These are phyloP conservation scores for Pseudomugil gertrudae DNA, from an alignment of 2,797 vertebrate species.

Conservation along the genomic window DNA sequence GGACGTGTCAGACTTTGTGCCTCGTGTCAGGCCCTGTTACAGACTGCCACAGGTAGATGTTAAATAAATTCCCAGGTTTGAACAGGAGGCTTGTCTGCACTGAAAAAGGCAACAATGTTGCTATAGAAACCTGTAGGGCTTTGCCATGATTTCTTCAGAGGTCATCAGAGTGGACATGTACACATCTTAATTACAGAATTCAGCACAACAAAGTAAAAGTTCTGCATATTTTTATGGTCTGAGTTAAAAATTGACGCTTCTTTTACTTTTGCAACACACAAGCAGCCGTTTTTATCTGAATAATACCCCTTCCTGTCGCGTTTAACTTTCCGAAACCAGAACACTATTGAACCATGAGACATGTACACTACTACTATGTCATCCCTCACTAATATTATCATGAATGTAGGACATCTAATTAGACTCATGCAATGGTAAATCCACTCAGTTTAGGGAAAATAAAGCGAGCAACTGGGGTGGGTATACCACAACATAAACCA, in stretches of 20 bases:
- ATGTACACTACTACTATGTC: too few species aligned
- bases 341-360: not conserved
- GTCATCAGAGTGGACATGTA: not conserved
- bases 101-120: not conserved
- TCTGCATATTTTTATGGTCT: too few species aligned
- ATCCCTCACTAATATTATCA: too few species aligned
- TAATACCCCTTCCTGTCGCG: rapidly evolving
- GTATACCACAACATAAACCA: too few species aligned
- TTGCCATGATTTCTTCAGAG: not conserved
- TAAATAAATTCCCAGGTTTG: not conserved
- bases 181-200: not conserved
- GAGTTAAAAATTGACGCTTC: too few species aligned
- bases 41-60: not conserved
- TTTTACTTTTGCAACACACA: not conserved
- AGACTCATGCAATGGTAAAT: too few species aligned
- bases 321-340: not conserved
- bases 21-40: conserved; percentile 11
- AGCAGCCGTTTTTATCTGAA: not conserved
- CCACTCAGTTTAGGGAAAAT: too few species aligned
- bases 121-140: conserved; percentile 10
- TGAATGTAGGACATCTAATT: too few species aligned
- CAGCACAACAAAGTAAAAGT: not conserved
- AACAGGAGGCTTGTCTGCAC: not conserved
- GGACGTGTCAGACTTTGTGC: not conserved
- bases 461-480: too few species aligned